Evolutionary conservation across 2,797 vertebrate genomes (phyloP).

Genomic region (Scomberomorus guttatus): DNA sequence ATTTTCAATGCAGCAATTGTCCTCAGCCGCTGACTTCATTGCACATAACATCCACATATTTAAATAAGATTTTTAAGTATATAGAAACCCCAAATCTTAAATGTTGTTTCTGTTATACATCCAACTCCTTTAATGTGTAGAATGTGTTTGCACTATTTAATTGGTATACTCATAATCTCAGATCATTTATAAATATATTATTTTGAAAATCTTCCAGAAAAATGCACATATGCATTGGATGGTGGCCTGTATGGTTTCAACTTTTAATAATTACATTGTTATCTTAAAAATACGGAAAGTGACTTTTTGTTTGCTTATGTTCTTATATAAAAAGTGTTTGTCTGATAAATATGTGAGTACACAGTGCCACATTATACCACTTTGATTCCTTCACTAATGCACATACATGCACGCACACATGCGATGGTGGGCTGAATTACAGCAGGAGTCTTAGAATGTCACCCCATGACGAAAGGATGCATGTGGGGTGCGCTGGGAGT

Average conservation of each 20-base stretch:
- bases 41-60: background rate
- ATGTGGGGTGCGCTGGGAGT: conserved; percentile 62
- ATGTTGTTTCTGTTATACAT: background rate
- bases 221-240: background rate
- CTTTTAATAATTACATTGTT: conserved; percentile 9
- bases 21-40: background rate
- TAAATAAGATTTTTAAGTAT: background rate
- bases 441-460: conserved; percentile 67
- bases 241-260: background rate
- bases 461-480: conserved; percentile 65
- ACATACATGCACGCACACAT: background rate
- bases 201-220: background rate
- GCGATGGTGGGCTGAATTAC: conserved; percentile 62
- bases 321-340: conserved; percentile 3
- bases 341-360: conserved; percentile 21
- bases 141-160: background rate
- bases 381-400: conserved; percentile 28
- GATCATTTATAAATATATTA: background rate
- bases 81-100: background rate
- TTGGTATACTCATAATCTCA: background rate
- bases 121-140: background rate
- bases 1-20: conserved; percentile 17
- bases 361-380: conserved; percentile 6
- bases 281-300: conserved; percentile 11
- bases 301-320: background rate